Evolutionary conservation across 2,797 vertebrate genomes (phyloP), one percentile per base, ranked within the genome.

Genomic region (Coccyzus lansbergi): DNA sequence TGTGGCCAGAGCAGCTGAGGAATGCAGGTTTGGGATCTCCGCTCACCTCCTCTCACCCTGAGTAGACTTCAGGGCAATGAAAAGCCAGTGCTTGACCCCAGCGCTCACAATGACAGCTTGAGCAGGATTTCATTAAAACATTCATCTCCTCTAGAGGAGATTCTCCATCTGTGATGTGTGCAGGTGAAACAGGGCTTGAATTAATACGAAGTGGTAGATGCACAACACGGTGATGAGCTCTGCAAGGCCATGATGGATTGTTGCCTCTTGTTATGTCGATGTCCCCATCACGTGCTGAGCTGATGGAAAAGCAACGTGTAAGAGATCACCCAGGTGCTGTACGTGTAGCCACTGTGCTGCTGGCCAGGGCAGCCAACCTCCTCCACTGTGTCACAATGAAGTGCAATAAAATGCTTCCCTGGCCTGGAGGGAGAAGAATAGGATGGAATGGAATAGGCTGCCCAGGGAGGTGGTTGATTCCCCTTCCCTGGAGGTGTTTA

Each of bases 251-350:
- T 1, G 22, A 12, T 13, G 52, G 40, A 24, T 29, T 15, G 31
- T 24, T 55, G n/a, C 58, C 3, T 21, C 52, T 64, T 4, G 1
- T 24, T 26, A 9, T 4, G 34, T 36, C 22, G 3, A 4, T 12
- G 59, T 4, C 33, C 13, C 15, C 10, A 3, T 26, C 9, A 4
- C 15, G 34, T 7, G 42, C 38, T 10, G 25, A 63, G 52, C 40
- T 22, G 36, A 22, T 17, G 56, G 24, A 55, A 53, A 84, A 71
- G 22, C 34, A 14, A 42, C 5, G 2, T 0, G 9, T 14, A n/a
- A 0, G 7, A 60, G 42, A 55, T 9, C 53, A 40, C 13, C 48
- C 55, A 5, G 46, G 53, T 1, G 1, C 31, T 5, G 1, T 5
- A 15, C 3, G 2, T 4, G 40, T 53, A 42, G 19, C 29, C 87